These are phyloP conservation scores for Emydura subglobosa DNA, from an alignment of 2,113 vertebrate genomes.

Conservation along the genomic window DNA sequence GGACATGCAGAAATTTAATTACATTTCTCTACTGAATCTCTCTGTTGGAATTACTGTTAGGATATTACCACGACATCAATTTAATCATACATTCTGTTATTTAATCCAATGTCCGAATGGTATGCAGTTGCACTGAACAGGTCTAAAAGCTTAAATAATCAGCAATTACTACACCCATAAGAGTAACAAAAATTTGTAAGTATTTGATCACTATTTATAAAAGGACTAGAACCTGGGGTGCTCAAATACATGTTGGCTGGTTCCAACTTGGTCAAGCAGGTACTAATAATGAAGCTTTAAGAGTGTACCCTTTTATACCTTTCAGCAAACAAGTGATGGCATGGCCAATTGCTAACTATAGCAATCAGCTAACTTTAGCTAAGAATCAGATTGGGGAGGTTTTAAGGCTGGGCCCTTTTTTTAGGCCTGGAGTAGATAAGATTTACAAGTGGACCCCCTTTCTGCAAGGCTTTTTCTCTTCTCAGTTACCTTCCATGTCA, in stretches of 20 bases:
- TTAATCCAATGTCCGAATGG: neutral
- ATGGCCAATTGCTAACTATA: neutral
- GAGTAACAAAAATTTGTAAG: too few species aligned
- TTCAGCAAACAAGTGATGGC: neutral
- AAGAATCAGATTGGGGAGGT: neutral
- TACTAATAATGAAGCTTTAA: neutral
- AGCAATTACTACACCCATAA: neutral
- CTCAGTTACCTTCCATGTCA: neutral
- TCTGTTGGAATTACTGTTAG: neutral
- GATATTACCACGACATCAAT: neutral
- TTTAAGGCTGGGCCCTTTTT: neutral
- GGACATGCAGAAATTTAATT: neutral
- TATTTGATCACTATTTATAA: neutral
- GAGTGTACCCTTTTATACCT: neutral
- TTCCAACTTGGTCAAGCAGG: neutral
- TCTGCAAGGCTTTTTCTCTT: neutral
- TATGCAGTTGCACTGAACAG: neutral
- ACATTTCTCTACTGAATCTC: neutral
- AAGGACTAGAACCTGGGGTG: neutral
- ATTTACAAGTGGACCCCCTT: neutral
- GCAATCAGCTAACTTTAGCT: too few species aligned
- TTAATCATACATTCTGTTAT: neutral
- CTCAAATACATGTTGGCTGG: neutral
- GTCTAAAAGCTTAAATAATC: neutral
- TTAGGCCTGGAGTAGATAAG: neutral